Evolutionary conservation across 1,140 invertebrate genomes (phyloP).

Genomic region (Aphelenchoides besseyi): DNA sequence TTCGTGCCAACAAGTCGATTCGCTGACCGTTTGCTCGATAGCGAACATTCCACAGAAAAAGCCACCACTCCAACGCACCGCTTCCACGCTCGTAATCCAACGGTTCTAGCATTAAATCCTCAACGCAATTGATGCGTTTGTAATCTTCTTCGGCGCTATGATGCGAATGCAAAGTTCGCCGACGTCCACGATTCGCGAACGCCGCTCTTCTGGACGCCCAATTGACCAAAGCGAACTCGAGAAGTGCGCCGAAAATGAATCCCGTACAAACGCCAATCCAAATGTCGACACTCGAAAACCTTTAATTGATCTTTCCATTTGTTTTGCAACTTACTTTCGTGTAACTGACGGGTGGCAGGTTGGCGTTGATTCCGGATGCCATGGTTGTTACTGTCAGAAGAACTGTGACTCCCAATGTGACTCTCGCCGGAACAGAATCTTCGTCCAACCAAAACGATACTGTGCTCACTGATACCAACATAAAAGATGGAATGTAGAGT

Average conservation of each 20-base stretch:
- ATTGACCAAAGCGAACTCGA: constrained; percentile 93
- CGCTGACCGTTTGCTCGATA: constrained; percentile 52
- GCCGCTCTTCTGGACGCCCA: constrained; percentile 75
- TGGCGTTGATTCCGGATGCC: constrained; percentile 82
- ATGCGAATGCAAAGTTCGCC: constrained; percentile 18
- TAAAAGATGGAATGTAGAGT: constrained; percentile 64
- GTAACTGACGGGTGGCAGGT: constrained; percentile 86
- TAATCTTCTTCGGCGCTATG: constrained; percentile 19
- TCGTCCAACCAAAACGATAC: constrained; percentile 96
- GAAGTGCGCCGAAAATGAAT: constrained; percentile 92
- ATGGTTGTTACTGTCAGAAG: constrained; percentile 49
- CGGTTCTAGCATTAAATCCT: constrained; percentile 16
- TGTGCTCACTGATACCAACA: constrained; percentile 86
- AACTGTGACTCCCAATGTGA: constrained; percentile 72
- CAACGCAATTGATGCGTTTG: constrained; percentile 23
- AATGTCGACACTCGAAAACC: constrained; percentile 75
- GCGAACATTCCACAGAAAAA: constrained; percentile 47
- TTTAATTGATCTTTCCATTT: constrained; percentile 44
- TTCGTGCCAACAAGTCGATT: constrained; percentile 58
- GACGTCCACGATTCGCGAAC: background rate
- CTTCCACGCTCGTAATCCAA: constrained; percentile 18
- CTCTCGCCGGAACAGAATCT: constrained; percentile 80
- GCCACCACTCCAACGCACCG: constrained; percentile 44
- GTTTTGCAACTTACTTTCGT: constrained; percentile 70
- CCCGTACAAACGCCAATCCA: constrained; percentile 89